A percentile compares a stretch with the other conserved stretches of the same genome.
These are phyloP conservation scores for Poecile montanus DNA, from an alignment of 2,797 vertebrate genomes.

Conservation along the genomic window DNA sequence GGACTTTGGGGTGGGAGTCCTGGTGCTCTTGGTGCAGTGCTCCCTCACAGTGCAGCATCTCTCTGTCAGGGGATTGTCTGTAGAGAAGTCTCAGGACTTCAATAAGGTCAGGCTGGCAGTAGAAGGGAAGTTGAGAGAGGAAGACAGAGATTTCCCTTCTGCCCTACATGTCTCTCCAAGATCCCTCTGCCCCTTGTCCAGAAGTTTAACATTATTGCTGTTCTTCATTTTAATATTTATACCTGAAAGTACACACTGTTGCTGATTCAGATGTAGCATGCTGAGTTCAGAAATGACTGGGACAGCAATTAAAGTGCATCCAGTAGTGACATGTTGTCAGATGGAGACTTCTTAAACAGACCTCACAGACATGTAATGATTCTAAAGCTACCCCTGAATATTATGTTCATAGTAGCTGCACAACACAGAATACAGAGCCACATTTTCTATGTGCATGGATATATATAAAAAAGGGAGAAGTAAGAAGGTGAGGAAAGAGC, in stretches of 20 bases:
- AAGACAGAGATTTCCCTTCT: background rate
- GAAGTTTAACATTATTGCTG: background rate
- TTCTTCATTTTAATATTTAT: background rate
- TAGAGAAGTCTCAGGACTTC: background rate
- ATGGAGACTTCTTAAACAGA: background rate
- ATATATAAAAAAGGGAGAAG: background rate
- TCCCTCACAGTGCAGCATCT: background rate
- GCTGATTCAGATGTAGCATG: background rate
- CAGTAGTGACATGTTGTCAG: background rate
- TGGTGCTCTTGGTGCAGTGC: background rate
- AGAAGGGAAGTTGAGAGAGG: background rate
- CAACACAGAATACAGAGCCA: background rate
- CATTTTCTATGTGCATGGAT: background rate
- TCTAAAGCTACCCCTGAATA: background rate
- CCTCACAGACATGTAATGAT: background rate
- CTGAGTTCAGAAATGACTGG: background rate
- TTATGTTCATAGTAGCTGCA: background rate
- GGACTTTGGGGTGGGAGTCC: background rate
- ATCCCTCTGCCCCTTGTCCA: background rate
- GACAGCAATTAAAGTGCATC: background rate
- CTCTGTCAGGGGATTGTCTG: background rate
- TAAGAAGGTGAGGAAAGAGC: background rate
- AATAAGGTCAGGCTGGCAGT: background rate
- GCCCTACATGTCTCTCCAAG: accelerated
- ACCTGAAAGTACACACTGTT: background rate